Conservation (phyloP, 2,888 invertebrate species). For the Fragum sueziense region DNA sequence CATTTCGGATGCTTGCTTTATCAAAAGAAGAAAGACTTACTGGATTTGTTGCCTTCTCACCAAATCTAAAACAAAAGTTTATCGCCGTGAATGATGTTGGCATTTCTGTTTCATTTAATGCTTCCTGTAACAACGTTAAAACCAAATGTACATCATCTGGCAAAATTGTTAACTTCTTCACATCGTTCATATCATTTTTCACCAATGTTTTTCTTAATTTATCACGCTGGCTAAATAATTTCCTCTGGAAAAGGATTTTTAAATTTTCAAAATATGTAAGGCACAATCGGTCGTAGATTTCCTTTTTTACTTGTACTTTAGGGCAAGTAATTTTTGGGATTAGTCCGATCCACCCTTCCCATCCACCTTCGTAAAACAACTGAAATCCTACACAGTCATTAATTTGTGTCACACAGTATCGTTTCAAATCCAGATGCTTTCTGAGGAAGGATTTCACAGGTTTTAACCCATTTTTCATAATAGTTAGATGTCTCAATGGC, state of each 20-base stretch:
- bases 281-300: not conserved
- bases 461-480: too few species aligned
- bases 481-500: too few species aligned
- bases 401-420: too few species aligned
- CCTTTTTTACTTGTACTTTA: slow-evolving; percentile 10
- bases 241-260: slow-evolving; percentile 12
- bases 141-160: slow-evolving; percentile 38
- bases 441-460: too few species aligned
- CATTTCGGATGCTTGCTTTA: not conserved
- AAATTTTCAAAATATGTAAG: slow-evolving; percentile 1
- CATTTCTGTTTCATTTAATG: slow-evolving; percentile 2
- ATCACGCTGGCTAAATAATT: slow-evolving; percentile 1
- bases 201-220: slow-evolving; percentile 23
- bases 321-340: slow-evolving; percentile 22
- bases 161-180: slow-evolving; percentile 36
- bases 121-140: slow-evolving; percentile 21
- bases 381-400: slow-evolving; percentile 38
- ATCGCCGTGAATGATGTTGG: slow-evolving; percentile 4
- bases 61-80: slow-evolving; percentile 48
- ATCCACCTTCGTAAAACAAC: slow-evolving; percentile 41
- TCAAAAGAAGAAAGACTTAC: slow-evolving; percentile 24
- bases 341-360: slow-evolving; percentile 31
- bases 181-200: slow-evolving; percentile 46
- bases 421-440: too few species aligned
- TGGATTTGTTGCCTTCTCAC: slow-evolving; percentile 34